These are phyloP conservation scores for Tolmerus cingulatus DNA, from an alignment of 2,888 invertebrate species.

Conservation along the genomic window DNA sequence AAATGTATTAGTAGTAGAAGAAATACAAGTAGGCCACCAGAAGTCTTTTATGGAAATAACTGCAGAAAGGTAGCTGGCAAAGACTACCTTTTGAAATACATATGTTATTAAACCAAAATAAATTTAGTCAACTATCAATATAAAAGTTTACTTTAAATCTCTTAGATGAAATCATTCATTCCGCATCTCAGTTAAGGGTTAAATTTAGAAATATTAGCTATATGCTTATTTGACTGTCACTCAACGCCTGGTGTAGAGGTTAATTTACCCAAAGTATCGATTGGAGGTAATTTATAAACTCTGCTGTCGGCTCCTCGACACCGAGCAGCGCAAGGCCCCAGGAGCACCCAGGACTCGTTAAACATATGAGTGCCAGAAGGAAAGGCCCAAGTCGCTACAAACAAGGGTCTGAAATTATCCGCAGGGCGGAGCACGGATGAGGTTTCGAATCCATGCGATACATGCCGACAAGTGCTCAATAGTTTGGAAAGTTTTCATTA, in stretches of 20 bases:
- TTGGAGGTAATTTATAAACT: slow-evolving; percentile 14
- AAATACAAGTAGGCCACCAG: no score
- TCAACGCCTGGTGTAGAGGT: slow-evolving; percentile 13
- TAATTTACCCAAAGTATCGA: slow-evolving; percentile 32
- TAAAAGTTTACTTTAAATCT: neutral
- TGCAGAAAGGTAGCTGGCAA: no score
- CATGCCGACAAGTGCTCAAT: slow-evolving; percentile 12
- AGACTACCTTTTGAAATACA: neutral
- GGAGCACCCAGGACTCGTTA: neutral
- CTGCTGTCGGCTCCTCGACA: neutral
- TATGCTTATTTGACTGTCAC: neutral
- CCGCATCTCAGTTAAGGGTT: neutral
- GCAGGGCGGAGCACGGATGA: neutral
- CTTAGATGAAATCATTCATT: neutral
- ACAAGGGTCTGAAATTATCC: neutral
- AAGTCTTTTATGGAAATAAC: no score
- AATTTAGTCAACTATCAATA: neutral
- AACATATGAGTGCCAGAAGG: slow-evolving; percentile 1
- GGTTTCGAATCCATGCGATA: neutral
- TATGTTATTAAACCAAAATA: neutral
- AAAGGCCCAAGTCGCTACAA: neutral
- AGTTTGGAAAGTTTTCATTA: slow-evolving; percentile 40
- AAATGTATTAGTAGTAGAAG: no score
- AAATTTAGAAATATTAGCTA: slow-evolving; percentile 4
- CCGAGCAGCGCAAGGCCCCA: neutral